These are phyloP conservation scores for Baccha elongata DNA, from an alignment of 2,888 invertebrate species.

Conservation along the genomic window DNA sequence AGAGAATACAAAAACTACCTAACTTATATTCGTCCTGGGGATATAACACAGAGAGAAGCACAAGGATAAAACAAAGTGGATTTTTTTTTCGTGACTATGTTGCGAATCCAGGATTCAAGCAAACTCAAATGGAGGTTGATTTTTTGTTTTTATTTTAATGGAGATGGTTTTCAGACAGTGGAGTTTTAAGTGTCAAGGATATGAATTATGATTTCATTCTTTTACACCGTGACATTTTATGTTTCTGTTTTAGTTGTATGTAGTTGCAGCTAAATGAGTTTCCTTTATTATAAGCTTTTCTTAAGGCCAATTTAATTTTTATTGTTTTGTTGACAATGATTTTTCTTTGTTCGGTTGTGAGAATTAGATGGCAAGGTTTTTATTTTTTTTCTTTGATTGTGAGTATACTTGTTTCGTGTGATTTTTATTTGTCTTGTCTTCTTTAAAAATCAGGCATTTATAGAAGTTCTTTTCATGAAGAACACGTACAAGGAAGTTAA, in stretches of 20 bases:
- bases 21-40: slow-evolving; percentile 37
- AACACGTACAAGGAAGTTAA: slow-evolving; percentile 20
- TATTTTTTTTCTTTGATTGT: slow-evolving; percentile 13
- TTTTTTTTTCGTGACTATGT: slow-evolving; percentile 44
- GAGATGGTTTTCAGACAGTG: slow-evolving; percentile 68
- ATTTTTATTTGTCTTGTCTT: background rate
- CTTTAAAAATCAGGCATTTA: background rate
- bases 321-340: slow-evolving; percentile 20
- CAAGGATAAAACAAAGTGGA: slow-evolving; percentile 33
- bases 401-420: slow-evolving; percentile 21
- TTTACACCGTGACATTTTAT: slow-evolving; percentile 60
- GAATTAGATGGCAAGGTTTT: slow-evolving; percentile 20
- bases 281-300: slow-evolving; percentile 22
- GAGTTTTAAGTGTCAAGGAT: slow-evolving; percentile 72
- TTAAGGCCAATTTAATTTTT: slow-evolving; percentile 20
- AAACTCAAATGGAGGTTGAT: slow-evolving; percentile 62
- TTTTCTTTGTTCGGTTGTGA: slow-evolving; percentile 27
- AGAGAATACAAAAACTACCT: slow-evolving; percentile 58
- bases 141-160: slow-evolving; percentile 49
- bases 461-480: background rate
- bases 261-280: background rate
- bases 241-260: slow-evolving; percentile 2
- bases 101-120: slow-evolving; percentile 44
- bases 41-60: slow-evolving; percentile 25
- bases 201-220: slow-evolving; percentile 65